Conservation (phyloP, 2,888 invertebrate species). For the Leptinotarsa haldemani region DNA sequence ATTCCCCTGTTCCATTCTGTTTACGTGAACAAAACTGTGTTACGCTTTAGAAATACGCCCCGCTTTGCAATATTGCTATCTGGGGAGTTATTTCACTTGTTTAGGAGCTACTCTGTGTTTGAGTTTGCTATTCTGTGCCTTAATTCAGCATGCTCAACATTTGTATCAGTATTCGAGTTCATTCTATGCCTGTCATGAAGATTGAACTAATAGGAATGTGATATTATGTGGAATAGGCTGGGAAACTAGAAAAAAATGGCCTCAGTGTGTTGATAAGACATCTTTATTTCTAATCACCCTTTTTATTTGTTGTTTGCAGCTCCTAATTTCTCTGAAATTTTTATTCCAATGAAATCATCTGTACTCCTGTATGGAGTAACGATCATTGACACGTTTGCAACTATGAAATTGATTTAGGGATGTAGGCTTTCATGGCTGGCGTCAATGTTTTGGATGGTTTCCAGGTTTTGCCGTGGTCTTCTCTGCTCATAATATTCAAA, state of each 20-base stretch:
- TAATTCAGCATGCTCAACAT: constrained; percentile 16
- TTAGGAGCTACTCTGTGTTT: constrained; percentile 27
- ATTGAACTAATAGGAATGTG: neutral
- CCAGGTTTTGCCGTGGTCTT: too few relatives aligned
- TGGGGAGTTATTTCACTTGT: constrained; percentile 31
- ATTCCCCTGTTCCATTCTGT: constrained; percentile 25
- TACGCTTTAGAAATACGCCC: constrained; percentile 17
- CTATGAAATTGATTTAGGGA: too few relatives aligned
- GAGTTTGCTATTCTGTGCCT: constrained; percentile 6
- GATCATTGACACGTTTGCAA: too few relatives aligned
- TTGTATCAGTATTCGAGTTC: constrained; percentile 11
- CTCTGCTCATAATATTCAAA: too few relatives aligned
- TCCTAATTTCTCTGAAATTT: too few relatives aligned
- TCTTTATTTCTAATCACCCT: too few relatives aligned
- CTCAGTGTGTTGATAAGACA: neutral
- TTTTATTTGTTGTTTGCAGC: too few relatives aligned
- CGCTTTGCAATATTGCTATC: constrained; percentile 29
- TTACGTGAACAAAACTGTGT: constrained; percentile 24
- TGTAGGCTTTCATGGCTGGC: too few relatives aligned
- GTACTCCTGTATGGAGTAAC: too few relatives aligned
- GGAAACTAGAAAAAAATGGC: neutral
- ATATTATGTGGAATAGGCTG: neutral
- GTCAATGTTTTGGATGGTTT: too few relatives aligned
- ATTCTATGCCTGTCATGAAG: neutral
- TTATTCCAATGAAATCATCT: too few relatives aligned